Evolutionary conservation across 2,113 vertebrate genomes (phyloP).

Genomic region (Ranitomeya imitator): DNA sequence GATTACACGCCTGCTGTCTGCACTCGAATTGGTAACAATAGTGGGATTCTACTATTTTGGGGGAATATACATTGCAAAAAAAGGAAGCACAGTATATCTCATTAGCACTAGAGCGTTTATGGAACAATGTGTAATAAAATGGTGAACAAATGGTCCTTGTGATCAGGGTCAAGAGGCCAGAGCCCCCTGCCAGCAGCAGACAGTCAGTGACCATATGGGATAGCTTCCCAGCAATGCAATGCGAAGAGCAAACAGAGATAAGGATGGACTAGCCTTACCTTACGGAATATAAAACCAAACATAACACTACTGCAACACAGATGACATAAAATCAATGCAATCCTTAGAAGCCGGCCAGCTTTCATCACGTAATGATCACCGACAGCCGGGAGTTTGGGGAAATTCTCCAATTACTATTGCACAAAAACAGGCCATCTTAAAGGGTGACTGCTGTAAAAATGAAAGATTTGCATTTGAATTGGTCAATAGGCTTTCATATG

Average conservation of each 20-base stretch:
- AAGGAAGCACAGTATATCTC: neutral
- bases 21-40: neutral
- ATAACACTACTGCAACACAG: neutral
- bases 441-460: neutral
- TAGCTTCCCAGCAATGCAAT: neutral
- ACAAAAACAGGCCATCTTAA: neutral
- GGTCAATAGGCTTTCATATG: no score
- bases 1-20: no score
- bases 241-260: conserved; percentile 1
- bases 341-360: neutral
- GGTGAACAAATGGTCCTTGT: neutral
- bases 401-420: neutral
- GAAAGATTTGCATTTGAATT: no score
- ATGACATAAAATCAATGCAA: neutral
- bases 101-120: neutral
- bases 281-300: neutral
- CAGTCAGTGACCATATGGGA: neutral
- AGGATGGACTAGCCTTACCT: neutral
- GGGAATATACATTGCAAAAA: neutral
- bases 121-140: neutral
- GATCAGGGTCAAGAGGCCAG: conserved; percentile 17
- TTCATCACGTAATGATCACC: neutral
- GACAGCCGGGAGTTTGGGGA: neutral
- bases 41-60: neutral
- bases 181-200: conserved; percentile 9